Evolutionary conservation across 2,888 invertebrate genomes (phyloP).

Genomic region (Athripsodes cinereus): DNA sequence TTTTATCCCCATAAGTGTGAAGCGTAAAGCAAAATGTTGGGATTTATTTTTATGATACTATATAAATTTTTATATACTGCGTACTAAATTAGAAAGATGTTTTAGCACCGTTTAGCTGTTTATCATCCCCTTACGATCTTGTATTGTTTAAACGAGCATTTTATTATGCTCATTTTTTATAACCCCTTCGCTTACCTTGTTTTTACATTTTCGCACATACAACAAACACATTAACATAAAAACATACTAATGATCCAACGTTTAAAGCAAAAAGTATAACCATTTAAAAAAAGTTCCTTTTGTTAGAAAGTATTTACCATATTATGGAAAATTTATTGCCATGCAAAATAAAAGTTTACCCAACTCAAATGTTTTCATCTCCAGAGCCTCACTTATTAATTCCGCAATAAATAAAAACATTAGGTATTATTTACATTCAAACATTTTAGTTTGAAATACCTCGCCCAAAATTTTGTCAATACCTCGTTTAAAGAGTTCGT

Average conservation of each 20-base stretch:
- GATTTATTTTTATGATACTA: neutral
- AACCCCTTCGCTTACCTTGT: neutral
- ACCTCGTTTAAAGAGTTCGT: too few species aligned
- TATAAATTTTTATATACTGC: neutral
- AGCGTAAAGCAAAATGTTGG: neutral
- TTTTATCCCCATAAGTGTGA: too few species aligned
- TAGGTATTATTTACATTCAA: too few species aligned
- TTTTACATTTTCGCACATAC: neutral
- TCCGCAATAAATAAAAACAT: too few species aligned
- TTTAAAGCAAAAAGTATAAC: neutral
- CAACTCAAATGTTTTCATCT: too few species aligned
- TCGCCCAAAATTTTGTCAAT: too few species aligned
- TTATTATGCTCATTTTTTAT: neutral
- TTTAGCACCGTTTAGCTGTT: neutral
- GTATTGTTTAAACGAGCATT: neutral
- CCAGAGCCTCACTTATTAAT: too few species aligned
- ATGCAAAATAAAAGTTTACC: too few species aligned
- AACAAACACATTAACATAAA: neutral
- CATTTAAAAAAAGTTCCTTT: too few species aligned
- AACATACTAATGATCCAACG: neutral
- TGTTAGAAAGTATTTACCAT: too few species aligned
- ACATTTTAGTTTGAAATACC: too few species aligned
- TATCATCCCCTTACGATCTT: conserved; percentile 1
- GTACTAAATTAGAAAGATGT: neutral
- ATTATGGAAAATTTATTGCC: too few species aligned